Percentiles rank a stretch among this genome's conserved stretches.
Conservation (phyloP, 1,140 invertebrate genomes). For the Akabosia matsudoensis region DNA sequence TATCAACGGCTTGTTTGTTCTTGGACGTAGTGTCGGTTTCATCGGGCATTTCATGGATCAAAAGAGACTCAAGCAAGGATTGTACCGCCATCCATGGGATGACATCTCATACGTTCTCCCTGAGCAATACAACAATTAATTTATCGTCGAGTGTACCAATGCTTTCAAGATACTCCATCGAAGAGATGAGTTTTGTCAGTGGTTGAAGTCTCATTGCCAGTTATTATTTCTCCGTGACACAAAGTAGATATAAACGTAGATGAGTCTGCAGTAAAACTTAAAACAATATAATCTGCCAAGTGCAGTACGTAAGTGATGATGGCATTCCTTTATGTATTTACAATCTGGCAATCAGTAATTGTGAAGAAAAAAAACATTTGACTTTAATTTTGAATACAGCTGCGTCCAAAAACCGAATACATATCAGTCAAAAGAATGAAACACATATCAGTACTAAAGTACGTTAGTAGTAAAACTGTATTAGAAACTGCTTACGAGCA, state of each 20-base stretch:
- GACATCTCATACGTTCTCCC: constrained; percentile 98
- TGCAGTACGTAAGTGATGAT: constrained; percentile 6
- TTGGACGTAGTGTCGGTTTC: constrained; percentile 97
- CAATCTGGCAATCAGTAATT: background rate
- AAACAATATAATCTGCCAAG: too few relatives aligned
- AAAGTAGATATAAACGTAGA: background rate
- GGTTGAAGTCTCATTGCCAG: background rate
- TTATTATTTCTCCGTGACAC: background rate
- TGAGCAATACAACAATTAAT: constrained; percentile 62
- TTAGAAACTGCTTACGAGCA: background rate
- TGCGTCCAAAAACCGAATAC: background rate
- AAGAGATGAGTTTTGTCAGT: background rate
- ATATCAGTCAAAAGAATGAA: constrained; percentile 23
- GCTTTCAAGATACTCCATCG: constrained; percentile 16
- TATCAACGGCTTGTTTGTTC: constrained; percentile 96
- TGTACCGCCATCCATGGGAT: constrained; percentile 99
- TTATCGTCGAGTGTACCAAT: background rate
- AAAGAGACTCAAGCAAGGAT: constrained; percentile 94
- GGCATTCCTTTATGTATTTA: constrained; percentile 15
- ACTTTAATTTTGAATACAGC: background rate
- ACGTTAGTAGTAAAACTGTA: constrained; percentile 5
- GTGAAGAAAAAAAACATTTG: background rate
- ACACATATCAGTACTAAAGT: constrained; percentile 9
- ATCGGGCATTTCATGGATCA: constrained; percentile 99
- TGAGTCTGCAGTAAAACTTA: too few relatives aligned